phyloP scores from a whole-genome alignment of 2,113 vertebrate genomes.

The Xiphophorus hellerii region DNA sequence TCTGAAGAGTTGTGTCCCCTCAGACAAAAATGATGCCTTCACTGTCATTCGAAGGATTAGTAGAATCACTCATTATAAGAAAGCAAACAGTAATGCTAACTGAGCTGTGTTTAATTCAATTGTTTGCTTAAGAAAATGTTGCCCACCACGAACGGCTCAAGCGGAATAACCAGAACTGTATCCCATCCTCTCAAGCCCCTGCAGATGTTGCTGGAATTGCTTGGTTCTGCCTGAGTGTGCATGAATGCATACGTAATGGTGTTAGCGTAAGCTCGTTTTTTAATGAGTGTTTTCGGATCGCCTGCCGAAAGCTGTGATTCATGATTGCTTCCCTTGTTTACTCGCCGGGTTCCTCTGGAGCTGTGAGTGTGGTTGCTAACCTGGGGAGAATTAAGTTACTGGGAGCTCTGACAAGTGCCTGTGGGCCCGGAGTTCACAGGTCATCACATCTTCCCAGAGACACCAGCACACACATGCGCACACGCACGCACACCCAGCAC shows the following conservation, averaged over 20 bases:
- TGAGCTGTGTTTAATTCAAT: conserved; percentile 13
- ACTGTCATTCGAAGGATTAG: conserved; percentile 13
- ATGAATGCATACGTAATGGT: conserved; percentile 67
- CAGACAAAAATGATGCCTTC: conserved; percentile 1
- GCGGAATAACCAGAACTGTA: conserved; percentile 21
- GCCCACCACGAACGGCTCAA: conserved; percentile 22
- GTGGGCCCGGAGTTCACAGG: conserved; percentile 59
- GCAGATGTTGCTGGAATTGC: conserved; percentile 49
- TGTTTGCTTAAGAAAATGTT: conserved; percentile 31
- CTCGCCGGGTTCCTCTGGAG: conserved; percentile 55
- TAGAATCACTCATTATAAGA: conserved; percentile 1
- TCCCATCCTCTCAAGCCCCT: conserved; percentile 42
- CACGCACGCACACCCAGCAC: conserved; percentile 2
- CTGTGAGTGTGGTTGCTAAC: conserved; percentile 35
- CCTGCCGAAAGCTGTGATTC: conserved; percentile 59
- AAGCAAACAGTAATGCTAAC: conserved; percentile 22
- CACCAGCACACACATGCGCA: conserved; percentile 7
- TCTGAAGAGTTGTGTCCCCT: too few species aligned
- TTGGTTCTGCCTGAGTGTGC: conserved; percentile 58
- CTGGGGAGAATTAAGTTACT: conserved; percentile 41
- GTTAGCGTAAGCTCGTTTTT: conserved; percentile 48
- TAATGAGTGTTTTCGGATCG: conserved; percentile 53
- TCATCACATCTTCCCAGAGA: conserved; percentile 57
- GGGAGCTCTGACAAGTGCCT: conserved; percentile 65
- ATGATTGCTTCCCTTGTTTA: conserved; percentile 74